Base-by-base conservation (phyloP, 1,140 invertebrate genomes). In the Anadara kagoshimensis region DNA sequence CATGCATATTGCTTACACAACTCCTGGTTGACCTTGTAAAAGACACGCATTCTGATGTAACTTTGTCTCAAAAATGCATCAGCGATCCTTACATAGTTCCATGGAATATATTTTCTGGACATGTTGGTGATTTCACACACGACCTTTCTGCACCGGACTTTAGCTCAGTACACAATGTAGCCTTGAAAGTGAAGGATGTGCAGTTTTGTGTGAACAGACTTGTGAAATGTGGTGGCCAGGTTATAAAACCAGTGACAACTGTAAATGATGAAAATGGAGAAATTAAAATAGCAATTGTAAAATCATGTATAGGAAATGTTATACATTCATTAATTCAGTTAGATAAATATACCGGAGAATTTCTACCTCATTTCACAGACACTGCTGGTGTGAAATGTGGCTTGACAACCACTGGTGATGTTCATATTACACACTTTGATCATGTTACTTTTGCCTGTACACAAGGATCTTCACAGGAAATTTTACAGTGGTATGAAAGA, bases 231-330 rank as follows among this genome's bases (percentile, higher is more conserved):
- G 86, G 86, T 8, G 85, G 78, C 0, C 47, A 67, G 41, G 62
- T 90, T 12, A n/a, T 89, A 20, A 82, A 81, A 56, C 68, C 80
- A 14, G 68, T 85, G 5, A 75, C 74, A 26, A 79, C 59, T 41
- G 61, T 89, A 22, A 68, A 57, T 14, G 88, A 90, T 73, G 45
- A 65, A n/a, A 26, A 76, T 53, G 91, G 90, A 18, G 53, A 67
- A 0, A 83, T 91, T 0, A 83, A 75, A 10, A 86, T 87, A 69
- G 88, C 90, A 5, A 84, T 89, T 11, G 82, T 91, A 0, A 85
- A 85, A 62, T 91, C 91, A n/a, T 89, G 88, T 75, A 85, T 90
- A 64, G 90, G 90, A 1, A 91, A 91, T 80, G 86, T 91, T 11
- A 80, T 90, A 12, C 91, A 92, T 67, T 91, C 91, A 0, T 70